A percentile compares a stretch with the other conserved stretches of the same genome.
Evolutionary conservation across 2,888 invertebrate genomes (phyloP).

Genomic region (Geophilus truncorum): DNA sequence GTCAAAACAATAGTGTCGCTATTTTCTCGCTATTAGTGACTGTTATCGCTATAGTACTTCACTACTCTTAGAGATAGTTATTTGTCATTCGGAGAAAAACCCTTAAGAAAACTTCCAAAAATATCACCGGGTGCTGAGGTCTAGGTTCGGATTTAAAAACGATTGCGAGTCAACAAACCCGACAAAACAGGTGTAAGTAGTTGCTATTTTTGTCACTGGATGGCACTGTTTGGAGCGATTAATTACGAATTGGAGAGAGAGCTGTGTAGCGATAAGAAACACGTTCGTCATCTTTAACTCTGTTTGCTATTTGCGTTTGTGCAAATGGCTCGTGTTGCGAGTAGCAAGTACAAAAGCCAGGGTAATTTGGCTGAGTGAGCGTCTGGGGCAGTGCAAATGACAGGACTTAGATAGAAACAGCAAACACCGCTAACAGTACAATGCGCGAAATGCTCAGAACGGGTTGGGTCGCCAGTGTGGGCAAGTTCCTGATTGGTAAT

Average conservation of each 20-base stretch:
- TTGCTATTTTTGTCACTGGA: no score
- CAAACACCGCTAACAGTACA: neutral
- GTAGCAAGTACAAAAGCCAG: neutral
- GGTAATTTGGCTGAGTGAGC: neutral
- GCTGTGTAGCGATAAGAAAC: neutral
- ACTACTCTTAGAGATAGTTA: no score
- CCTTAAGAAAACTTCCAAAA: no score
- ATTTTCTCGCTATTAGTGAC: no score
- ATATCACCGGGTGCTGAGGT: no score
- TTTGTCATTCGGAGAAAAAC: no score
- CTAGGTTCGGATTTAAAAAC: no score
- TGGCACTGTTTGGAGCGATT: neutral
- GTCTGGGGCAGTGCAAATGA: neutral
- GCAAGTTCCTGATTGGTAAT: neutral
- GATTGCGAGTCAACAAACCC: no score
- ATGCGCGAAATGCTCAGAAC: slow-evolving; percentile 11
- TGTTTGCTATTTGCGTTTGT: neutral
- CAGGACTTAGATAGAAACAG: neutral
- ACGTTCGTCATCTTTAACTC: neutral
- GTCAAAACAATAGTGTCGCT: no score
- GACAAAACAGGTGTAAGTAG: no score
- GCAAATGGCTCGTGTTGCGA: neutral
- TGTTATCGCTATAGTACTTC: no score
- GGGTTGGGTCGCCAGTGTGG: slow-evolving; percentile 23
- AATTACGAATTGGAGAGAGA: neutral